Base-by-base conservation (phyloP, 1,140 invertebrate species). In the Steinernema feltiae region DNA sequence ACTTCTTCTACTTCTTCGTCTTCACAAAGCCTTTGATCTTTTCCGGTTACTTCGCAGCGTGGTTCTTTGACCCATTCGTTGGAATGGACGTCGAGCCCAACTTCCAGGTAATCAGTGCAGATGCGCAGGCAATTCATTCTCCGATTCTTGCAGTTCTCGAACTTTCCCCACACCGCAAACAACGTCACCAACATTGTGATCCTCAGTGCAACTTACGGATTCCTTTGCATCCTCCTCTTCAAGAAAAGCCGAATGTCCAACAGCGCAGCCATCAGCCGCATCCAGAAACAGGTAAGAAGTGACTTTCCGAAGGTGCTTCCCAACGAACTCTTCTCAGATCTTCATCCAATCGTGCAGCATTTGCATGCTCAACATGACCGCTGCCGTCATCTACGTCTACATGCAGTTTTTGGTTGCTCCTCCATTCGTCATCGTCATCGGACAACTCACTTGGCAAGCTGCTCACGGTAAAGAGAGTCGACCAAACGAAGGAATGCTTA, bases 261-360 rank as follows among this genome's bases (percentile, higher is more conserved):
- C 7, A 70, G 53, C 21, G 73, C 69, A 24, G 35, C 73, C 1
- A 70, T 75, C 30, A 53, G 31, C 17, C 69, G 41, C 17, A 70
- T 70, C 27, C 73, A 75, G 31, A 75, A 18, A 21, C 73, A 73
- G 46, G 72, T 73, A 48, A 69, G 1, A 69, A 69, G 30, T 18
- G 18, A 69, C 24, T 30, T 18, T 7, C n/a, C 18, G 1, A 72
- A 35, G 32, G 32, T 35, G 48, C 35, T 21, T 74, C 76, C 1
- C 48, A 30, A 31, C 69, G 76, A 21, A 76, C 74, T 46, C 46
- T 76, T 27, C 76, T 76, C 69, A 78, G 69, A 46, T 24, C 27
- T 46, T 78, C 74, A 21, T 63, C 7, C 53, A 63, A 21, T 63
- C 53, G 12, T 63, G 53, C 53, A 63, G 53, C 53, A 63, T 63